Evolutionary conservation across 2,888 invertebrate species (phyloP), one percentile per base, ranked within the genome.

Genomic region (Apotomis turbidana): DNA sequence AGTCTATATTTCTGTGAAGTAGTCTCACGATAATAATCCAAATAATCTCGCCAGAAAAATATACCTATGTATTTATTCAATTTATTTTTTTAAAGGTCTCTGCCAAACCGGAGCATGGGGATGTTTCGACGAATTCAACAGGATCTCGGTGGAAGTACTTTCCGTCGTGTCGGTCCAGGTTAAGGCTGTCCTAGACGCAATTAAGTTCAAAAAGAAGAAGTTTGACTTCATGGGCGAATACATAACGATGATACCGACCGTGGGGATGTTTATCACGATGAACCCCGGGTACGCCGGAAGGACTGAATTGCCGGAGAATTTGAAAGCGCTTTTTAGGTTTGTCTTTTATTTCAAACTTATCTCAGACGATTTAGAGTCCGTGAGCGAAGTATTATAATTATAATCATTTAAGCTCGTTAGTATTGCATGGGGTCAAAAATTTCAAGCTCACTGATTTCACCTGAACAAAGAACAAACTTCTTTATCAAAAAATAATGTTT

Each of bases 21-120:
- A 27, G 2, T 27, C 27, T 27, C 27, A 27, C 27, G 27, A 27
- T 27, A 27, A 27, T 27, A 27, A 27, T 27, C 27, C 27, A 0
- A 27, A 27, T 27, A 2, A 15, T 15, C 15, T 15, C 15, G 15
- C 15, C 15, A 15, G 15, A 15, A 15, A 15, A 15, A 15, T n/a
- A n/a, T n/a, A n/a, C 15, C 15, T 15, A 27, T 27, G 27, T 27
- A 27, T 27, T 27, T 27, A 2, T 27, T 15, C 0, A 15, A 27
- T 2, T 27, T 15, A n/a, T 10, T 36, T 38, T 36, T 66, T 66
- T 66, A 4, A 52, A 94, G 94, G 98, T n/a, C 91, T 99, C 68
- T 96, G 97, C 0, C 98, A 99, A 92, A 98, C 98, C 15, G 98
- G 98, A 0, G 97, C 98, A 9, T 98, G 98, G 98, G 98, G 98